Conservation (phyloP, 2,113 vertebrate species). For the Pseudonaja textilis region DNA sequence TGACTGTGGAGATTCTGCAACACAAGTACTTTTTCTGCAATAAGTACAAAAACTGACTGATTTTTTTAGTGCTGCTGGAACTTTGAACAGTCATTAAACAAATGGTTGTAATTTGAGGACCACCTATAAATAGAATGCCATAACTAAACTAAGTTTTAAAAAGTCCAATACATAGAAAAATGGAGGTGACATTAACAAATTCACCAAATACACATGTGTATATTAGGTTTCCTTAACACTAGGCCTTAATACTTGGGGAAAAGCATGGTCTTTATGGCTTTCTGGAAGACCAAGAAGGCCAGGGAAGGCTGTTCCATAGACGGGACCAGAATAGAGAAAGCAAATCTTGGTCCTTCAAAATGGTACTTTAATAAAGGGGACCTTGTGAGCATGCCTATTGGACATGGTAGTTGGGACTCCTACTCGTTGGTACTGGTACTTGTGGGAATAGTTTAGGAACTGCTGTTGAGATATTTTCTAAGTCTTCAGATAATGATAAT, state of each 20-base stretch:
- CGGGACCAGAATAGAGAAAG: not conserved
- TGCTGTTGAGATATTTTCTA: not conserved
- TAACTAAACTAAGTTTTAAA: not conserved
- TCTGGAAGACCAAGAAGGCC: not conserved
- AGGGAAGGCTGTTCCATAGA: not conserved
- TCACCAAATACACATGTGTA: not conserved
- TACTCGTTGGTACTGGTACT: not conserved
- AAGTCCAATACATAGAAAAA: not conserved
- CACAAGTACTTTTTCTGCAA: too few species aligned
- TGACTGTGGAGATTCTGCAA: not conserved
- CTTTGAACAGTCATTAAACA: not conserved
- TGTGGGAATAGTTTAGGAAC: not conserved
- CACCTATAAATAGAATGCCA: not conserved
- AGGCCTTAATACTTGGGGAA: not conserved
- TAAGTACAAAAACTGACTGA: too few species aligned
- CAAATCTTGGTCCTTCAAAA: not conserved
- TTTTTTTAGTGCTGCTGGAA: not conserved
- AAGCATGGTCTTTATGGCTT: not conserved
- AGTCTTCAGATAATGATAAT: not conserved
- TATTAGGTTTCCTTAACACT: not conserved
- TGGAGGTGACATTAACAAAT: not conserved
- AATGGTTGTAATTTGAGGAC: not conserved
- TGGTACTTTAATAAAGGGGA: not conserved
- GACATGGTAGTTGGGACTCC: not conserved
- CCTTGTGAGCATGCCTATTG: not conserved